These are phyloP conservation scores for Agraylea sexmaculata DNA, from an alignment of 1,140 invertebrate species.

Conservation along the genomic window DNA sequence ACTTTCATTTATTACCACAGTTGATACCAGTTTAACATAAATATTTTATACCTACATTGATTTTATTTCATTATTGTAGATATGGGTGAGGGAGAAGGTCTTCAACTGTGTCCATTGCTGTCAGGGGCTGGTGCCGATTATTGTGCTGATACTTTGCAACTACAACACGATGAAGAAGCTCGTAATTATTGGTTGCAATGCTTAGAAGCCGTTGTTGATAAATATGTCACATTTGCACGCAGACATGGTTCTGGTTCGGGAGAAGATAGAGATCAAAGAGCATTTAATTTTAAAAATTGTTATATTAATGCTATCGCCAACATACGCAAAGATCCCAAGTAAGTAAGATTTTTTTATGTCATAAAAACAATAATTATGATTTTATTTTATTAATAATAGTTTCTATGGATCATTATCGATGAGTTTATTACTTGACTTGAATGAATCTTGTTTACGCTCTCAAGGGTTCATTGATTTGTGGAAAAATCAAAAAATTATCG, in stretches of 20 bases:
- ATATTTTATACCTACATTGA: too few relatives aligned
- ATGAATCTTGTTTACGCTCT: conserved; percentile 81
- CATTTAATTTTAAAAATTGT: conserved; percentile 70
- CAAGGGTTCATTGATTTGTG: conserved; percentile 91
- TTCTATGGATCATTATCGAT: conserved; percentile 80
- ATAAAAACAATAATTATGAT: conserved; percentile 12
- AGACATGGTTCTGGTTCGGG: too few relatives aligned
- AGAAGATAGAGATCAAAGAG: too few relatives aligned
- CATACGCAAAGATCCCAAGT: conserved; percentile 70
- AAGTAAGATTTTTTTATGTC: conserved; percentile 35
- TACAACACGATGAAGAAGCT: conserved; percentile 73
- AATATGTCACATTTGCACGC: conserved; percentile 66
- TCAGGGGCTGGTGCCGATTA: conserved; percentile 47
- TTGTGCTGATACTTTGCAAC: conserved; percentile 80
- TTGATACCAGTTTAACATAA: too few relatives aligned
- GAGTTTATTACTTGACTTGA: conserved; percentile 78
- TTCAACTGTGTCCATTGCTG: conserved; percentile 37
- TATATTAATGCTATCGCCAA: conserved; percentile 71
- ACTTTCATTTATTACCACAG: too few relatives aligned
- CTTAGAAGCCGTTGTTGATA: conserved; percentile 70
- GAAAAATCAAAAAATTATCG: conserved; percentile 54
- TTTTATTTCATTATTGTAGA: conserved; percentile 1
- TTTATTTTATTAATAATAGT: conserved; percentile 37
- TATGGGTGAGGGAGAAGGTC: conserved; percentile 18
- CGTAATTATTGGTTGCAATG: conserved; percentile 88